Base-by-base conservation (phyloP, 53 echinoderm and acorn worm species). In the Echinometra lucunter region DNA sequence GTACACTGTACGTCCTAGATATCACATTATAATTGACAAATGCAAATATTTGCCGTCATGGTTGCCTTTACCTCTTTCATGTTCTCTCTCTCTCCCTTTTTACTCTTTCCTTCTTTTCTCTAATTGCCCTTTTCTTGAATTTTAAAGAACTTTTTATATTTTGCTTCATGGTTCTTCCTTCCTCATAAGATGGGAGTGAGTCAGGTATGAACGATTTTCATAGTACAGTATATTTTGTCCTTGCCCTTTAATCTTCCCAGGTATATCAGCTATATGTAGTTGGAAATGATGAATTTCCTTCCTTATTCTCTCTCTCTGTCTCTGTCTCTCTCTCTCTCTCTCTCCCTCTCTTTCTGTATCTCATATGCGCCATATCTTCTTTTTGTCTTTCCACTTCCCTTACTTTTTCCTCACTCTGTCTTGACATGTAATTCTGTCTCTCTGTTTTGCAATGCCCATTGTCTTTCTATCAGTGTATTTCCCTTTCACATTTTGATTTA, bases 261-360 rank as follows among this genome's bases (percentile, higher is more conserved):
- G 81, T 81, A 81, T 25, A 28, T 23, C 23, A 19, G 13, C 3
- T 35, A 72, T 2, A 27, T 27, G 37, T 37, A 75, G 44, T 44
- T 81, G 81, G 81, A 42, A 42, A 44, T 81, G 42, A 81, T 81
- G 44, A 81, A 81, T 88, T 88, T 88, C 55, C 57, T 88, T 88
- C 57, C 88, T 32, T 47, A 1, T 9, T 83, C 3, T 16, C 25
- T 40, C 81, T 82, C 19, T 47, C 45, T 44, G 4, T 45, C 27
- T 44, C 44, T 83, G 10, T 45, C 17, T 47, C 44, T 42, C 17
- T 83, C 27, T 44, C 23, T 44, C 2, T 30, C 12, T 32, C 3
- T 88, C 10, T 57, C 2, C 1, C 34, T 88, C 88, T 88, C 13
- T 32, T 0, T 45, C 56, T 55, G 25, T 82, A 25, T 17, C 3